Conservation (phyloP, 2,888 invertebrate genomes). For the Luperina nickerlii region DNA sequence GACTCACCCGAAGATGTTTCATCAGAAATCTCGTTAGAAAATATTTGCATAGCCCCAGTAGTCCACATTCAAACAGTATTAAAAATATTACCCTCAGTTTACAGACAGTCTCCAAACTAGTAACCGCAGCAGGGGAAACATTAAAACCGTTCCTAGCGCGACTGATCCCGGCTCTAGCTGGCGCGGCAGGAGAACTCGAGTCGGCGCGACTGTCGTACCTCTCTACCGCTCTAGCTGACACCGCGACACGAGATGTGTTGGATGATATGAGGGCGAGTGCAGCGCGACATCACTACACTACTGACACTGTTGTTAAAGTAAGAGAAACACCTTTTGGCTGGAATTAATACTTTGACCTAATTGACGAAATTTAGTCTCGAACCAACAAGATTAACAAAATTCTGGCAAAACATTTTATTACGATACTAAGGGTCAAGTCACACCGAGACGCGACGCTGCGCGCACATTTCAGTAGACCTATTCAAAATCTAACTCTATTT, state of each 20-base stretch:
- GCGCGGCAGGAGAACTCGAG: constrained; percentile 96
- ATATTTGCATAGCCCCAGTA: neutral
- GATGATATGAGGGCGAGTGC: constrained; percentile 95
- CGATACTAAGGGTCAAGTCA: too few species aligned
- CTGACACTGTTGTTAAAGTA: constrained; percentile 96
- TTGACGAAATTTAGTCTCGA: neutral
- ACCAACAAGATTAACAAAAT: neutral
- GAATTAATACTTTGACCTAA: neutral
- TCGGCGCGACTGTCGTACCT: constrained; percentile 94
- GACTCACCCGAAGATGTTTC: too few species aligned
- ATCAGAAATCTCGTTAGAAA: neutral
- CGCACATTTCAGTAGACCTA: too few species aligned
- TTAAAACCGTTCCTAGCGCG: constrained; percentile 95
- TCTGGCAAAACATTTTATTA: neutral
- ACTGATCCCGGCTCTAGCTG: constrained; percentile 95
- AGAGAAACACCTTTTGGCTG: neutral
- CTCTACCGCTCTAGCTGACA: constrained; percentile 93
- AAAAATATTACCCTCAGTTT: constrained; percentile 88
- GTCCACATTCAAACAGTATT: neutral
- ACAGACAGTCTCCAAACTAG: constrained; percentile 96
- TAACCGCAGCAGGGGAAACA: constrained; percentile 94
- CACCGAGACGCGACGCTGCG: too few species aligned
- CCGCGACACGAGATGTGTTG: constrained; percentile 93
- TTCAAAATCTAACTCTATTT: too few species aligned
- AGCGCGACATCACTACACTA: constrained; percentile 96